Evolutionary conservation across 2,113 vertebrate species (phyloP).

Genomic region (Dermatemys mawii): DNA sequence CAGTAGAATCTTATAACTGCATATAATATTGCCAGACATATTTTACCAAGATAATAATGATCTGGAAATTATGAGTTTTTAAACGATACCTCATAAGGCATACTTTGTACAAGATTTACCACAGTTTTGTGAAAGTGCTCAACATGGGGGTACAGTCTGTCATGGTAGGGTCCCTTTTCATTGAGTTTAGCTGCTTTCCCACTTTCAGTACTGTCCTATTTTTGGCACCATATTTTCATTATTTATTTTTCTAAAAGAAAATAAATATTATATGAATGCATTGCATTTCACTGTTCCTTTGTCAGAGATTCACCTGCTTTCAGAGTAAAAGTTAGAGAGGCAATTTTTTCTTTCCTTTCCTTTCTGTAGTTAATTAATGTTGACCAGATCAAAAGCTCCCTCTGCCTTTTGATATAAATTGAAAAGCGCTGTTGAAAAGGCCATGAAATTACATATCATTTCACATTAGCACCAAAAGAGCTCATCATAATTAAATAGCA

Average conservation of each 20-base stretch:
- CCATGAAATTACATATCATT: constrained; percentile 25
- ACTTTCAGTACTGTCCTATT: neutral
- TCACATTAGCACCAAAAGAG: neutral
- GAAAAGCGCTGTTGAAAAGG: neutral
- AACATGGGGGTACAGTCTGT: no score
- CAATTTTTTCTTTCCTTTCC: neutral
- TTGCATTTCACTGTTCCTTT: neutral
- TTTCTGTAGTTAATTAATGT: constrained; percentile 39
- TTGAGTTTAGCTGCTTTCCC: neutral
- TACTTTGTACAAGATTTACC: no score
- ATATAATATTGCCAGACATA: no score
- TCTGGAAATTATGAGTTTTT: no score
- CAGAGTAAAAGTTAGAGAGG: neutral
- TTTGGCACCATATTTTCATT: neutral
- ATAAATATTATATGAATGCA: neutral
- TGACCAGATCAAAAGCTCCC: constrained; percentile 47
- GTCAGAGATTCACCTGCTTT: neutral
- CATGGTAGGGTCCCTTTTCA: accelerated
- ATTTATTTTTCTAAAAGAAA: neutral
- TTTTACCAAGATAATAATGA: no score
- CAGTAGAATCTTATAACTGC: no score
- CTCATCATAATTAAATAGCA: neutral
- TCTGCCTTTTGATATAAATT: constrained; percentile 9
- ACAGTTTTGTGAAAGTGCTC: no score
- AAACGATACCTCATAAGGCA: no score